Conservation (phyloP, 1,140 invertebrate genomes). For the Andricus grossulariae region DNA sequence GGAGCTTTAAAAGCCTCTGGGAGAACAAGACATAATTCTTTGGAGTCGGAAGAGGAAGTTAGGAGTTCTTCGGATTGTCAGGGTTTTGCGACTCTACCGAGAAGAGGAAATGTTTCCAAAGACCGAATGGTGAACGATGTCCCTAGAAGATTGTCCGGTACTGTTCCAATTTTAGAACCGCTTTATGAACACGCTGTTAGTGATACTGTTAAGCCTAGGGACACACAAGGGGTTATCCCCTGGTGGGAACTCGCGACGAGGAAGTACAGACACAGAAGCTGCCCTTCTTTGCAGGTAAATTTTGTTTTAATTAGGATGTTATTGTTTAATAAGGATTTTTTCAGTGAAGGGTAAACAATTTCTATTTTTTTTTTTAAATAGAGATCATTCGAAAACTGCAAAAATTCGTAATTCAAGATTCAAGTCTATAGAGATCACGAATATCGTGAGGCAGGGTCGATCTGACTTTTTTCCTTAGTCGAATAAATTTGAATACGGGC, state of each 20-base stretch:
- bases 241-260: constrained; percentile 91
- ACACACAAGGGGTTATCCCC: constrained; percentile 77
- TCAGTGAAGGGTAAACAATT: not conserved
- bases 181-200: constrained; percentile 73
- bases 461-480: constrained; percentile 16
- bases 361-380: not conserved
- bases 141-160: constrained; percentile 66
- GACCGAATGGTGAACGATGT: constrained; percentile 50
- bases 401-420: not conserved
- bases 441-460: not conserved
- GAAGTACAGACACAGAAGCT: constrained; percentile 83
- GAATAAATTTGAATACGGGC: constrained; percentile 49
- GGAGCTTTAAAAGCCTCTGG: constrained; percentile 31
- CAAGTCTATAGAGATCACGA: not conserved
- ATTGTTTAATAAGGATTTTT: not conserved
- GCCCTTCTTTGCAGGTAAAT: constrained; percentile 81
- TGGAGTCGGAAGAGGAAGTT: constrained; percentile 51
- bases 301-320: not conserved
- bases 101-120: constrained; percentile 51
- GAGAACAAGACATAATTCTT: constrained; percentile 60
- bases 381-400: not conserved
- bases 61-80: constrained; percentile 2
- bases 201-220: constrained; percentile 66
- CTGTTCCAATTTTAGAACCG: constrained; percentile 68
- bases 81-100: constrained; percentile 65